Evolutionary conservation across 2,888 invertebrate species (phyloP).

Genomic region (Cheilosia pagana): DNA sequence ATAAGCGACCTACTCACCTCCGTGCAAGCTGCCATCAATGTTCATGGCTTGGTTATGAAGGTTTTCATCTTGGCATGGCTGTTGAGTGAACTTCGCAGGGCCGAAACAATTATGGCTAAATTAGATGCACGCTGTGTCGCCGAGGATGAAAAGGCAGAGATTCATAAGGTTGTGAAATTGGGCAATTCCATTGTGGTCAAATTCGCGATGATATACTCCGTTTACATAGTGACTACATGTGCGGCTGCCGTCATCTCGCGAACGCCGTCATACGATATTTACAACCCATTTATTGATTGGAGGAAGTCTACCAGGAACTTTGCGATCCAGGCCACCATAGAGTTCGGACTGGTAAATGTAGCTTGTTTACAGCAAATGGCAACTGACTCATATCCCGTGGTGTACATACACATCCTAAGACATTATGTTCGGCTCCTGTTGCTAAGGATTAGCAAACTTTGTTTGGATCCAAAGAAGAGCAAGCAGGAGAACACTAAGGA

Average conservation of each 20-base stretch:
- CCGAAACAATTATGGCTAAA: too few species aligned
- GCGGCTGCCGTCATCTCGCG: conserved; percentile 64
- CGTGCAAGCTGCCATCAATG: too few species aligned
- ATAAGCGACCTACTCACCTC: too few species aligned
- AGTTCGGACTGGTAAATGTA: conserved; percentile 65
- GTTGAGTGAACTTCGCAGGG: too few species aligned
- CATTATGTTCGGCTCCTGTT: conserved; percentile 68
- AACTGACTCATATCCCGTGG: conserved; percentile 70
- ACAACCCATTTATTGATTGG: conserved; percentile 72
- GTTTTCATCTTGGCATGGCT: too few species aligned
- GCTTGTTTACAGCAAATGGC: conserved; percentile 75
- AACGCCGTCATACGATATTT: conserved; percentile 72
- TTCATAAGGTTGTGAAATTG: too few species aligned
- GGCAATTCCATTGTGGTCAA: too few species aligned
- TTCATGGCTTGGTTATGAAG: too few species aligned
- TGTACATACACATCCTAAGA: conserved; percentile 74
- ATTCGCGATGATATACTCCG: too few species aligned
- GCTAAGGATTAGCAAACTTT: conserved; percentile 62
- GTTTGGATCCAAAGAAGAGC: conserved; percentile 8
- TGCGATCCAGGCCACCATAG: conserved; percentile 51
- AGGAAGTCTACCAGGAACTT: conserved; percentile 18
- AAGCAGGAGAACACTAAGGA: conserved; percentile 63
- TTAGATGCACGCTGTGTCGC: too few species aligned
- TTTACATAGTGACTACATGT: too few species aligned
- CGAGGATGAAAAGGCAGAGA: too few species aligned